Base-by-base conservation (phyloP, 2,797 vertebrate genomes). In the Thalassophryne amazonica region DNA sequence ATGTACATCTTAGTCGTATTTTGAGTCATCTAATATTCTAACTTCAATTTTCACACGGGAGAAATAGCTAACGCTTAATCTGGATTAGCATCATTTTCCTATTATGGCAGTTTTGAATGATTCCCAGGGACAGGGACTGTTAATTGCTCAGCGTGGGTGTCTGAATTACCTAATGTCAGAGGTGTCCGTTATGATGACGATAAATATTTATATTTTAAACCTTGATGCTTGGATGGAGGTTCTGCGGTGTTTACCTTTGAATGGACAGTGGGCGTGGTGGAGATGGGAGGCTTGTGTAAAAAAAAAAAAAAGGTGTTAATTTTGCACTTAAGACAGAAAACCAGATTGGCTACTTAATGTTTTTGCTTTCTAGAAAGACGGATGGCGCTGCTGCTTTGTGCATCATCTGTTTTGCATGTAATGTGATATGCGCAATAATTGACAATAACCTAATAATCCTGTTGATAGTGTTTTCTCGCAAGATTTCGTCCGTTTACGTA, bases 361-460 rank as follows among this genome's bases (percentile, higher is more conserved):
- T n/a, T n/a, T n/a, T n/a, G n/a, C n/a, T n/a, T n/a, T n/a, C n/a
- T n/a, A n/a, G n/a, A n/a, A n/a, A n/a, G n/a, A n/a, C n/a, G n/a
- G n/a, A n/a, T n/a, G n/a, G n/a, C n/a, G n/a, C n/a, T n/a, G n/a
- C n/a, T n/a, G n/a, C n/a, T n/a, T n/a, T n/a, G n/a, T n/a, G n/a
- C n/a, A n/a, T n/a, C n/a, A n/a, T n/a, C n/a, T 29, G 55, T 17
- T 58, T 17, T 48, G 25, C 22, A 42, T 49, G 14, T 11, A 52
- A 42, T 31, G 48, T 51, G 57, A 60, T 61, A 57, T 78, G 73
- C 74, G 80, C 81, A 76, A 86, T 80, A 81, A 78, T 75, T 79
- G 11, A 47, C 18, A 27, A 20, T 80, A 74, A 65, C 69, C 68
- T 76, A 73, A 80, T 15, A 50, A 11, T 11, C 23, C 22, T 10